Evolutionary conservation across 2,113 vertebrate genomes (phyloP).

Genomic region (Opisthocomus hoazin): DNA sequence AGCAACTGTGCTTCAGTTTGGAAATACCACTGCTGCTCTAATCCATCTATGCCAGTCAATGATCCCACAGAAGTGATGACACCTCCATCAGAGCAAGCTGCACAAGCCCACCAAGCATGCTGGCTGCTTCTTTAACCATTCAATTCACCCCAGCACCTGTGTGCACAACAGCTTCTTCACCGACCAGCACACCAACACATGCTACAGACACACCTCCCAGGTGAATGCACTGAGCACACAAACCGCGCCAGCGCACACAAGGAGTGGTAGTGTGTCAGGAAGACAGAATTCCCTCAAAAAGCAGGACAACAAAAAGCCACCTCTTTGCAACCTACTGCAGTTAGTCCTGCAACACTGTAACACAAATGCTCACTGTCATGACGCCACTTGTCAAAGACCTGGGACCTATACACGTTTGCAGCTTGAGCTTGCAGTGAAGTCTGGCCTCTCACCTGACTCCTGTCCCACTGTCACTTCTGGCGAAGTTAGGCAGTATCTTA

Average conservation of each 20-base stretch:
- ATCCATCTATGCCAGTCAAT: neutral
- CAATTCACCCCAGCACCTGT: neutral
- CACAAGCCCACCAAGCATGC: neutral
- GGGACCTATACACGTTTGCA: neutral
- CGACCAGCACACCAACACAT: accelerated
- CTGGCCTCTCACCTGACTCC: neutral
- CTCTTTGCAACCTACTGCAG: neutral
- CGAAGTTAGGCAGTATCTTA: neutral
- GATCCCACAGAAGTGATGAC: neutral
- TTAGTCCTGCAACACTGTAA: neutral
- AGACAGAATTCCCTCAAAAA: neutral
- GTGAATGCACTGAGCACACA: neutral
- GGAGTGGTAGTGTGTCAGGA: accelerated
- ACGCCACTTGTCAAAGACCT: neutral
- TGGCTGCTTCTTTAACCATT: neutral
- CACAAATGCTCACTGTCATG: neutral
- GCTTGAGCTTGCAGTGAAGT: neutral
- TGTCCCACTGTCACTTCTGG: neutral
- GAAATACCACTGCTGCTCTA: neutral
- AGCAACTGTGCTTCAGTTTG: neutral
- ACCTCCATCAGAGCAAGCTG: neutral
- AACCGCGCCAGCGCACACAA: accelerated
- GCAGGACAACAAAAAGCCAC: neutral
- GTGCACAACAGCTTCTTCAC: accelerated
- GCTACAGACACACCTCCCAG: neutral